Evolutionary conservation across 53 echinoderm and acorn worm species (phyloP), one percentile per base, ranked within the genome.

Genomic region (Holothuria leucospilota): DNA sequence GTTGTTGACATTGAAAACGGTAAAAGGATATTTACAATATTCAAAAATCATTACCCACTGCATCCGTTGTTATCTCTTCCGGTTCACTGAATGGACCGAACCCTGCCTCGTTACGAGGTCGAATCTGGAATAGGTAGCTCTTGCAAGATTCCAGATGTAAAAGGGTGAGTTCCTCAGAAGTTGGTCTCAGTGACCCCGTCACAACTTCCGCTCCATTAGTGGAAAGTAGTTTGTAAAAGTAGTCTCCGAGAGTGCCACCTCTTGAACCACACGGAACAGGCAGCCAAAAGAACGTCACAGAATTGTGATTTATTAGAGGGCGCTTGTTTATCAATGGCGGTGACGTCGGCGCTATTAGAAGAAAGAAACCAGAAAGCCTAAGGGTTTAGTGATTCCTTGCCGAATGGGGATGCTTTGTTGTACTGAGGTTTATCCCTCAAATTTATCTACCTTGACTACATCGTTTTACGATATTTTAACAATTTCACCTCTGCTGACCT

Each of bases 61-160:
- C 78, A 8, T 40, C 40, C 14, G 85, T 85, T 20, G 59, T 39
- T n/a, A 85, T 69, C 16, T 58, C 77, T 68, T 64, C 77, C 28
- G 78, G 59, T n/a, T 51, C 78, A 29, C 90, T 90, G 89, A 88
- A 95, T 28, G 85, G 84, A 51, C 95, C 95, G 67, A 87, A 89
- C n/a, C 95, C 95, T 15, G 70, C 85, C 9, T 69, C 67, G 0
- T 90, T 93, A 75, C 93, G 80, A 15, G 85, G 91, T 71, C 92
- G 59, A 6, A 95, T 90, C 52, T 70, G 86, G 80, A 93, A 93
- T 39, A 29, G 20, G 73, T 93, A 93, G 6, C 49, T 65, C 62
- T 92, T 86, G 78, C 95, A 95, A 38, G 93, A 88, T 65, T 82
- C 78, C 41, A 95, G 56, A 59, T 88, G 84, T 16, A 83, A 59